Evolutionary conservation across 37 sponge, comb jelly and placozoan species (phyloP).

Genomic region (Geodia barretti): DNA sequence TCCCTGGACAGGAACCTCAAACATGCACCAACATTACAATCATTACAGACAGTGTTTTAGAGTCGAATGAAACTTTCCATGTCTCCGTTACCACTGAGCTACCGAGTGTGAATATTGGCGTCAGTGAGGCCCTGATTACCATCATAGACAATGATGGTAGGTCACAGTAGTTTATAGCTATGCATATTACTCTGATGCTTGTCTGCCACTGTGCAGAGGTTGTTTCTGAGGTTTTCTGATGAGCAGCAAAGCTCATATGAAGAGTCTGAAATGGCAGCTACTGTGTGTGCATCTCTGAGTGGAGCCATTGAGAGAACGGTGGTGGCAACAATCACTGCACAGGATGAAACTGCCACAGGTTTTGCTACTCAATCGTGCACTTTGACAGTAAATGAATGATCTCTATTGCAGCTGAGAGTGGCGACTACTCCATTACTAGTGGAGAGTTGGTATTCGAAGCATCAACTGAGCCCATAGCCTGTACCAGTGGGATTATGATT

Average conservation of each 20-base stretch:
- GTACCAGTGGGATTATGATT: background rate
- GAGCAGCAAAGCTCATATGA: background rate
- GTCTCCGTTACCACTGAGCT: background rate
- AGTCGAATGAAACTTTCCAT: background rate
- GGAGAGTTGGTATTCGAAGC: background rate
- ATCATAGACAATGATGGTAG: background rate
- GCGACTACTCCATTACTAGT: background rate
- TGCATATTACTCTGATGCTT: too few species aligned
- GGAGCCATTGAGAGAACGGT: background rate
- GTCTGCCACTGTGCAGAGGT: too few species aligned
- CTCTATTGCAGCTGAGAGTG: background rate
- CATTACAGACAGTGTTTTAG: background rate
- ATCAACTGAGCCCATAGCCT: background rate
- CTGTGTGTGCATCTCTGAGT: conserved; percentile 1
- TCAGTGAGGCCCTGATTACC: background rate
- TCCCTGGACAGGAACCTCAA: background rate
- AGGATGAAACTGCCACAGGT: background rate
- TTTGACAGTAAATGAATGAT: background rate
- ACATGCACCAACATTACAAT: background rate
- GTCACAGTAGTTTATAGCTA: background rate
- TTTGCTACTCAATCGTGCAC: background rate
- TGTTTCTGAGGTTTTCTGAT: background rate
- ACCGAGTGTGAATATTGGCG: background rate
- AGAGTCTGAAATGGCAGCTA: background rate
- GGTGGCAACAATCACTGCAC: background rate